A percentile compares a stretch with the other conserved stretches of the same genome.
These are phyloP conservation scores for Lutjanus erythropterus DNA, from an alignment of 2,113 vertebrate species.

Conservation along the genomic window DNA sequence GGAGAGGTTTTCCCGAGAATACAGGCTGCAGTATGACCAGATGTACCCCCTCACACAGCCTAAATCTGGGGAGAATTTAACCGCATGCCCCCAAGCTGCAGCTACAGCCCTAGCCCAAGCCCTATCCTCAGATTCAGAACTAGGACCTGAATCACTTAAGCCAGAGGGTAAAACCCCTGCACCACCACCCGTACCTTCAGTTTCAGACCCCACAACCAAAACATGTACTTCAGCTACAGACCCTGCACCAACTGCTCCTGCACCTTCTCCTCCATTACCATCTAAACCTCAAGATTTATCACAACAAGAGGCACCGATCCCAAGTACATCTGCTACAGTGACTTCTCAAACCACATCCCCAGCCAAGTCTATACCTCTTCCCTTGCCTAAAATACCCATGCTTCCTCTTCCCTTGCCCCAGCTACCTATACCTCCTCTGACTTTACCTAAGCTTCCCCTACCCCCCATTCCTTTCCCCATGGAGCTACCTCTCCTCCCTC, in stretches of 20 bases:
- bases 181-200: slow-evolving; percentile 29
- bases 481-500: slow-evolving; percentile 95
- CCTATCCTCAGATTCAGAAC: slow-evolving; percentile 55
- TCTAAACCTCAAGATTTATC: slow-evolving; percentile 60
- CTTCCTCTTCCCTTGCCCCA: slow-evolving; percentile 78
- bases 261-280: slow-evolving; percentile 68
- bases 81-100: slow-evolving; percentile 30
- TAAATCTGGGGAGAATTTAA: slow-evolving; percentile 58
- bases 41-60: slow-evolving; percentile 89
- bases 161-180: slow-evolving; percentile 55
- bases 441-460: slow-evolving; percentile 88
- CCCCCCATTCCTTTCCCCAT: slow-evolving; percentile 92
- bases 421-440: slow-evolving; percentile 71
- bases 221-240: slow-evolving; percentile 63
- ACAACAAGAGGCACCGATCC: slow-evolving; percentile 58
- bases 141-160: slow-evolving; percentile 48
- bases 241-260: slow-evolving; percentile 82
- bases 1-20: slow-evolving; percentile 95
- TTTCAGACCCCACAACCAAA: slow-evolving; percentile 58
- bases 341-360: slow-evolving; percentile 85
- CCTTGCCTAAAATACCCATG: slow-evolving; percentile 86
- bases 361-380: slow-evolving; percentile 80
- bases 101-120: neutral
- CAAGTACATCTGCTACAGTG: slow-evolving; percentile 55
- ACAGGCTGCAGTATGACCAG: slow-evolving; percentile 95